These are phyloP conservation scores for Oscheius sp. DNA, from an alignment of 2,888 invertebrate species.

Conservation along the genomic window DNA sequence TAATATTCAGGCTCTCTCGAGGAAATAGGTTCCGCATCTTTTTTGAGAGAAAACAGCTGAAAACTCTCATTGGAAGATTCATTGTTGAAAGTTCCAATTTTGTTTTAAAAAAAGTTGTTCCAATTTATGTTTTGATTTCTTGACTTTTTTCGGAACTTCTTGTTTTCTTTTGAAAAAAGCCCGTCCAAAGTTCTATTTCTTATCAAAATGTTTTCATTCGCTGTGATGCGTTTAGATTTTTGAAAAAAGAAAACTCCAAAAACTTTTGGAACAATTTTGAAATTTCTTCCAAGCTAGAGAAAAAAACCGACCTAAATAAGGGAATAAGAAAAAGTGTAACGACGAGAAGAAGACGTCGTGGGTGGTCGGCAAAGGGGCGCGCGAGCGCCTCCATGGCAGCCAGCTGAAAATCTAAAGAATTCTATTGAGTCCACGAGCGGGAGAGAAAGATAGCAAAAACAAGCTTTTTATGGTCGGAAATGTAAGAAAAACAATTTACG, in stretches of 20 bases:
- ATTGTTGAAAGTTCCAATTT: too few species aligned
- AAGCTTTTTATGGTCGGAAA: background rate
- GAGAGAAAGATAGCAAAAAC: background rate
- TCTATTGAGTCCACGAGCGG: background rate
- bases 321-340: slow-evolving; percentile 43
- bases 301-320: slow-evolving; percentile 39
- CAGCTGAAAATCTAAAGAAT: slow-evolving; percentile 20
- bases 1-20: too few species aligned
- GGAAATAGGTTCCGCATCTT: too few species aligned
- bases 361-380: slow-evolving; percentile 41
- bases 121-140: too few species aligned
- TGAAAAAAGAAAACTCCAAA: background rate
- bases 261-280: too few species aligned
- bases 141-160: too few species aligned
- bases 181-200: background rate
- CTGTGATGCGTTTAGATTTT: background rate
- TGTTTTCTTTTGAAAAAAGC: too few species aligned
- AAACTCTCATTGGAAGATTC: too few species aligned
- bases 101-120: too few species aligned
- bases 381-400: slow-evolving; percentile 40
- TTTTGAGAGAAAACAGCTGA: too few species aligned
- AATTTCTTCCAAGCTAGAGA: background rate
- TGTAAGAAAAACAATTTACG: too few species aligned
- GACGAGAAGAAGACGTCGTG: slow-evolving; percentile 40
- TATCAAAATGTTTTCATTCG: too few species aligned